phyloP scores from a whole-genome alignment of 2,797 vertebrate species.

The Molossus alvarezi region DNA sequence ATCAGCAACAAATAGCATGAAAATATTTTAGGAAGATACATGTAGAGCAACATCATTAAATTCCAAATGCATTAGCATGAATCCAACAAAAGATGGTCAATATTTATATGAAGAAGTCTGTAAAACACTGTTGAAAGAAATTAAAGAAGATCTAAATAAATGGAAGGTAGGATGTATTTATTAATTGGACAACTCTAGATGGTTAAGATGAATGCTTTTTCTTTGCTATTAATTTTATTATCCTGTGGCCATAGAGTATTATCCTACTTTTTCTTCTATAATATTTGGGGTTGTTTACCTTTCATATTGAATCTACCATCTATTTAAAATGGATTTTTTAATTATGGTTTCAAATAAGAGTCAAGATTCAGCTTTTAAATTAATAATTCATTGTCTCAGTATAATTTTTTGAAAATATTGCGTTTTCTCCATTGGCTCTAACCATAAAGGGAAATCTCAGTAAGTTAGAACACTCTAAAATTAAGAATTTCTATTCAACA shows the following conservation, averaged over 20 bases:
- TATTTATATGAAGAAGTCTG: background rate
- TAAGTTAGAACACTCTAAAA: background rate
- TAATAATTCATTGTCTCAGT: background rate
- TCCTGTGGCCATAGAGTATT: background rate
- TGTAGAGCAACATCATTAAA: background rate
- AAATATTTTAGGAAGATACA: conserved; percentile 31
- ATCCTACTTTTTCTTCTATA: conserved; percentile 5
- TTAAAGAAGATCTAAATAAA: background rate
- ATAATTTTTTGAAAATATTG: background rate
- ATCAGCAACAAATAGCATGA: background rate
- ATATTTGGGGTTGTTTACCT: background rate
- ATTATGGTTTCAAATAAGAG: conserved; percentile 10
- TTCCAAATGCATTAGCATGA: conserved; percentile 2
- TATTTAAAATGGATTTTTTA: background rate
- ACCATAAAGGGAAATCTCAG: background rate
- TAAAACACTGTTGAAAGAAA: background rate
- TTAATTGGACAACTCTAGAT: background rate
- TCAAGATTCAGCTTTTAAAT: conserved; percentile 25
- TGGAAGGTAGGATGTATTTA: background rate
- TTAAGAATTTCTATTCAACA: background rate
- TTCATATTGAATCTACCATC: background rate
- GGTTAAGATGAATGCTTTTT: background rate
- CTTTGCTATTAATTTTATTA: conserved; percentile 4
- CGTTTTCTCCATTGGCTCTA: background rate
- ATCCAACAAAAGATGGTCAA: background rate